Evolutionary conservation across 2,113 vertebrate species (phyloP), one percentile per base, ranked within the genome.

Genomic region (Carollia perspicillata): DNA sequence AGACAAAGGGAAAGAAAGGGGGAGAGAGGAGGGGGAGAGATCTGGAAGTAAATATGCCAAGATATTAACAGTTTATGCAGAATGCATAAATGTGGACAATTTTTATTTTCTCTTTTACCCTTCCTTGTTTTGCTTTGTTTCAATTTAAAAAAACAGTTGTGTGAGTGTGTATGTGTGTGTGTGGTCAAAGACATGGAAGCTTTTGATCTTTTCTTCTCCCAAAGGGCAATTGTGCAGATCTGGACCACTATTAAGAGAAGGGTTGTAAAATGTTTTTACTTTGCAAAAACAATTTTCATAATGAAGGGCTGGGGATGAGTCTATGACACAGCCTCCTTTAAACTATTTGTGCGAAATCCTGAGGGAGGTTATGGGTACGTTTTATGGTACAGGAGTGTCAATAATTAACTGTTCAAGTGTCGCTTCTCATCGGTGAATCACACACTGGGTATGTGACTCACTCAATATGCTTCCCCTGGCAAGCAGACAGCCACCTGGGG

Each of bases 161-260:
- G 58, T 60, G 53, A 20, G 0, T 60, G 58, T 47, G 5, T 77
- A 2, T 66, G 26, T 87, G 77, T 88, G 33, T 72, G 2, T 69
- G 30, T 74, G 80, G 74, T 58, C 6, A 2, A 89, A 84, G 72
- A 58, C 71, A 89, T 14, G 30, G 69, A 81, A 84, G 3, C 3
- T 86, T 93, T 89, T 33, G 30, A 10, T 89, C 40, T 96, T 14
- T 78, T 90, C 74, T 89, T 94, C 81, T 95, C 37, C 40, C 47
- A 66, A 66, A 90, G 44, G 37, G 65, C 22, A 94, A 68, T 33
- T 72, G 28, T 49, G 74, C 95, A 86, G 40, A 89, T 35, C 10
- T 89, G 53, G 68, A 40, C 18, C n/a, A 72, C 58, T 51, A 28
- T 77, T 69, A 97, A 89, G 18, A 44, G 66, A 93, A 7, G 53